Evolutionary conservation across 2,113 vertebrate genomes (phyloP), one percentile per base, ranked within the genome.

Genomic region (Rhombomys opimus): DNA sequence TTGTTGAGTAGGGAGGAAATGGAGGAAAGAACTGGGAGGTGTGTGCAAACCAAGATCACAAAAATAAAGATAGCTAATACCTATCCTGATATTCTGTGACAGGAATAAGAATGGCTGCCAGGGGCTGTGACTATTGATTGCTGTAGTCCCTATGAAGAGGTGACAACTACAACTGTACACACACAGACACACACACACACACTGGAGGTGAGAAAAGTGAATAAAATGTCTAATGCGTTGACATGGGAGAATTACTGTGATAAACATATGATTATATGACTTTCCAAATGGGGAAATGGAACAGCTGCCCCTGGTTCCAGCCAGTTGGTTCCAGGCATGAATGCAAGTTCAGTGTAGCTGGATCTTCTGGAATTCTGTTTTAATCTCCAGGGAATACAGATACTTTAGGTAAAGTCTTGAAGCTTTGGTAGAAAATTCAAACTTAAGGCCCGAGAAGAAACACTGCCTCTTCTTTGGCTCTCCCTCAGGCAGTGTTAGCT

Each of bases 321-420:
- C 35, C 89, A 25, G 0, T n/a, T 73, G 52, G 46, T 82, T 92
- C 38, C 52, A 76, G 81, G 52, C 22, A 84, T 35, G 41, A 87
- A 65, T 54, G 27, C 11, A 87, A 89, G 70, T 25, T 89, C 17
- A 35, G 0, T 75, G 20, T 93, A 11, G 23, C 77, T 50, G 59
- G 46, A 68, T 76, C 90, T 72, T 90, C 14, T 41, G 61, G 91
- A 80, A 70, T 84, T 85, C 27, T 3, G 18, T 38, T 63, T 80
- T 80, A 59, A 38, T 27, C 27, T 52, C 22, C 20, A 75, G 78
- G 63, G 63, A 76, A 84, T 68, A 30, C 35, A 93, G 7, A 54
- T 67, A 90, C 84, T 90, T 93, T 87, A 90, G 57, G 35, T 87
- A 46, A 82, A 27, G 27, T 70, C 38, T 78, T 54, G 68, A 22